phyloP scores from a whole-genome alignment of 37 sponge, comb jelly and placozoan genomes.

The Bolinopsis microptera region DNA sequence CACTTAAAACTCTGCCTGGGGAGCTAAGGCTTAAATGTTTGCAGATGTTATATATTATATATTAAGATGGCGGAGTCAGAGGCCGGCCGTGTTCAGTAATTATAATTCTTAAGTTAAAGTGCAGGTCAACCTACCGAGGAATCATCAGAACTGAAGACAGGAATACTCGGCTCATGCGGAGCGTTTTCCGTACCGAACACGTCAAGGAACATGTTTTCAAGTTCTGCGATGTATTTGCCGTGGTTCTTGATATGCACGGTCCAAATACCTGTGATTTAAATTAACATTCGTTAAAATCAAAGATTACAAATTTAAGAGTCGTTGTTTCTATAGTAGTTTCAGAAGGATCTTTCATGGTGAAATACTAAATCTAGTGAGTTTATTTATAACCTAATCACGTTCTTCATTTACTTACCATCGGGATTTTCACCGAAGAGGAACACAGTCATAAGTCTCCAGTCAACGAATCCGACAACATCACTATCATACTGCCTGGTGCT shows the following conservation, averaged over 20 bases:
- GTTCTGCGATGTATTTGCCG: neutral
- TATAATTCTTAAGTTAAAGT: no score
- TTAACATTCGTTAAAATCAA: neutral
- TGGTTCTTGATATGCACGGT: neutral
- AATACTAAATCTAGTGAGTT: neutral
- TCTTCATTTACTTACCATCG: neutral
- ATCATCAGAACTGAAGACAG: neutral
- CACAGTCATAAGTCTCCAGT: constrained; percentile 33
- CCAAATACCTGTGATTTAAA: constrained; percentile 6
- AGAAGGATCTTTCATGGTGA: neutral
- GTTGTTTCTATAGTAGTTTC: neutral
- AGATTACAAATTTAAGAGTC: neutral
- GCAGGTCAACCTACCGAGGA: neutral
- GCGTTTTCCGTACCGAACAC: constrained; percentile 18
- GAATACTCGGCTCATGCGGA: neutral
- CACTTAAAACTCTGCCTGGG: no score
- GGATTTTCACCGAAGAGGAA: constrained; percentile 47
- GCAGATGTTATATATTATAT: no score
- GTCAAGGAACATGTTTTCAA: constrained; percentile 7
- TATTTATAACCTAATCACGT: neutral
- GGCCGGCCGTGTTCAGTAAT: no score
- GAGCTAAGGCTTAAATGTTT: no score
- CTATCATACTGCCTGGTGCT: neutral
- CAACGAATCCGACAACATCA: neutral
- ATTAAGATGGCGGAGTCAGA: no score